Conservation (phyloP, 30 jellyfish, hydroid and myxozoan genomes). For the Mastigias papua region DNA sequence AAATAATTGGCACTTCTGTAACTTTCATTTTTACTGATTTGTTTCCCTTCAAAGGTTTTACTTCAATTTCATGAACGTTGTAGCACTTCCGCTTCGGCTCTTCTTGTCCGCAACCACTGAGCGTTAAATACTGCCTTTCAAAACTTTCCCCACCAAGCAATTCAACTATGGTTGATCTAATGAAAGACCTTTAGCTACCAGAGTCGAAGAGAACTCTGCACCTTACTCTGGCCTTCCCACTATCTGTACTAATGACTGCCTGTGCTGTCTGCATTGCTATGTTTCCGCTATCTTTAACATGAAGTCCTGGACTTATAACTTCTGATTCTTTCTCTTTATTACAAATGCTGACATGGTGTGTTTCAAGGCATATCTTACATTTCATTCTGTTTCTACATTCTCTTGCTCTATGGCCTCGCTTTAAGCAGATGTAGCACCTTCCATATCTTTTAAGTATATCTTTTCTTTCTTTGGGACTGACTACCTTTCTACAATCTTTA, state of each 20-base stretch:
- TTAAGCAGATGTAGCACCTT: constrained; percentile 26
- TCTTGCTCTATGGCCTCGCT: constrained; percentile 29
- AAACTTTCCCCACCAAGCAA: background rate
- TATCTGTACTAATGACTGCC: constrained; percentile 1
- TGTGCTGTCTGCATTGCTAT: constrained; percentile 66
- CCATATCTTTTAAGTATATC: constrained; percentile 31
- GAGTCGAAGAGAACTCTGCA: constrained; percentile 54
- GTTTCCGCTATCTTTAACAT: constrained; percentile 39
- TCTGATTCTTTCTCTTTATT: constrained; percentile 4
- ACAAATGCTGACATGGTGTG: constrained; percentile 36
- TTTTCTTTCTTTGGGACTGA: constrained; percentile 18
- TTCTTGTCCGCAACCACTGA: constrained; percentile 29
- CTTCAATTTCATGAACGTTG: constrained; percentile 19
- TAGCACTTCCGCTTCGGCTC: constrained; percentile 10
- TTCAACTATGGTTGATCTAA: constrained; percentile 2
- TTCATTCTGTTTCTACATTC: constrained; percentile 29
- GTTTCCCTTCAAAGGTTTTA: constrained; percentile 36
- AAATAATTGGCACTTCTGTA: constrained; percentile 46
- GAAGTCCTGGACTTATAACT: constrained; percentile 51
- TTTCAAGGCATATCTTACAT: background rate
- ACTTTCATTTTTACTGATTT: constrained; percentile 14
- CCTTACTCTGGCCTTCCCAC: constrained; percentile 1
- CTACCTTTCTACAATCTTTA: constrained; percentile 30
- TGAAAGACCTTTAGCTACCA: constrained; percentile 34
- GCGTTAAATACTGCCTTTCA: background rate